Base-by-base conservation (phyloP, 2,888 invertebrate genomes). In the Caenorhabditis doughertyi region DNA sequence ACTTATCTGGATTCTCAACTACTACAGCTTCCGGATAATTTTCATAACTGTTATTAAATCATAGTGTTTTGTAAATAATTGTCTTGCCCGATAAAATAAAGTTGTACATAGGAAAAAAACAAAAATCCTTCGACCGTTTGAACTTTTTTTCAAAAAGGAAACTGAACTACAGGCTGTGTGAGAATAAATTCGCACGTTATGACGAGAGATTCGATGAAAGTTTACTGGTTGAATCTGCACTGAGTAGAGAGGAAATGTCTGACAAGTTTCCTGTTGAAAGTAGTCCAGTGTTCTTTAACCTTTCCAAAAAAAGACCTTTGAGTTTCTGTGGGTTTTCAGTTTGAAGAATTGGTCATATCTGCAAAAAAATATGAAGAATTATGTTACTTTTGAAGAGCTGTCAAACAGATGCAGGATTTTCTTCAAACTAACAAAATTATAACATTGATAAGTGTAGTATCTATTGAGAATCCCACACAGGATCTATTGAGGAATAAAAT, bases 41-140 rank as follows among this genome's bases (percentile, higher is more conserved):
- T 35, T 8, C 21, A 44, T 44, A n/a, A 0, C n/a, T 62, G 21
- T 16, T 27, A 27, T 7, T 13, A n/a, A 16, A 25, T 1, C 13
- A 11, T 5, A 18, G 1, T 62, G 51, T 51, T 64, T 65, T 73
- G 73, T 73, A 73, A 55, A 73, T 73, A 65, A 73, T 65, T 32
- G 13, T 23, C 39, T 67, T 67, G 25, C 51, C 64, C 18, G 18
- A 27, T 0, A n/a, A 39, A 44, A 39, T 13, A n/a, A 32, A 32
- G 3, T 18, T 39, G n/a, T 60, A 23, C 16, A 44, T 21, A 25
- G 0, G 11, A 5, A 32, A 18, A 27, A 9, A 2, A 49, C 2
- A 21, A 64, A 25, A 16, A 60, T 16, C 39, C 23, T 18, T 25
- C n/a, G 60, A 42, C 27, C 60, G 27, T 60, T 35, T 25, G 44